Conservation (phyloP, 1,140 invertebrate genomes). For the Andricus grossulariae region DNA sequence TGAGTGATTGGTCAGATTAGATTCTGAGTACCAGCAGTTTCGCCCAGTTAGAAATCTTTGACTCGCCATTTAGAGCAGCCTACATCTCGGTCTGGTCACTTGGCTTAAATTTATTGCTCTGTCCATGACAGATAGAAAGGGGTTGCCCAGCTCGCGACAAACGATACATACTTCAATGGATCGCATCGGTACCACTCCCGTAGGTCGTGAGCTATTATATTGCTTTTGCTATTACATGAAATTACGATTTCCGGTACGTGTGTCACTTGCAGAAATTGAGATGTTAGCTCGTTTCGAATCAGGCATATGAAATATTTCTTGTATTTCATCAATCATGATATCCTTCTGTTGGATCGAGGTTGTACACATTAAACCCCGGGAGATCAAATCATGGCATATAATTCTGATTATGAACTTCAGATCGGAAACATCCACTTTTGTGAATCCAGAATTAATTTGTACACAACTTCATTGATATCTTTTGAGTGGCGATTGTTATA, state of each 20-base stretch:
- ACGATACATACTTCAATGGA: conserved; percentile 43
- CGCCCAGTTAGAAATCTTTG: conserved; percentile 59
- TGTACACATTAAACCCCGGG: too few species aligned
- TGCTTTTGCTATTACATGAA: conserved; percentile 22
- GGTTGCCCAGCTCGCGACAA: conserved; percentile 42
- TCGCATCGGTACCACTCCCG: conserved; percentile 26
- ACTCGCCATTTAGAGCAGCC: conserved; percentile 58
- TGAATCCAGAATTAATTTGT: too few species aligned
- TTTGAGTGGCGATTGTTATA: too few species aligned
- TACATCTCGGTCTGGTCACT: conserved; percentile 39
- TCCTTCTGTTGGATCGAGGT: too few species aligned
- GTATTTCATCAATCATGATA: too few species aligned
- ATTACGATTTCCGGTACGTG: conserved; percentile 28
- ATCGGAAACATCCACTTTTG: too few species aligned
- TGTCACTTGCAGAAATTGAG: conserved; percentile 8
- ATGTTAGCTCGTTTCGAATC: conserved; percentile 24
- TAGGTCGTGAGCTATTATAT: conserved; percentile 15
- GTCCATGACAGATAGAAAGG: conserved; percentile 49
- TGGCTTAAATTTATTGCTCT: conserved; percentile 54
- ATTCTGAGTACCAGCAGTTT: conserved; percentile 50
- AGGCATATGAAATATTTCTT: background rate
- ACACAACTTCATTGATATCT: too few species aligned
- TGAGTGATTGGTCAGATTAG: conserved; percentile 54
- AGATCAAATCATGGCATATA: too few species aligned
- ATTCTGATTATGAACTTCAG: too few species aligned